Conservation (phyloP, 2,888 invertebrate genomes). For the Lithophane semibrunnea region DNA sequence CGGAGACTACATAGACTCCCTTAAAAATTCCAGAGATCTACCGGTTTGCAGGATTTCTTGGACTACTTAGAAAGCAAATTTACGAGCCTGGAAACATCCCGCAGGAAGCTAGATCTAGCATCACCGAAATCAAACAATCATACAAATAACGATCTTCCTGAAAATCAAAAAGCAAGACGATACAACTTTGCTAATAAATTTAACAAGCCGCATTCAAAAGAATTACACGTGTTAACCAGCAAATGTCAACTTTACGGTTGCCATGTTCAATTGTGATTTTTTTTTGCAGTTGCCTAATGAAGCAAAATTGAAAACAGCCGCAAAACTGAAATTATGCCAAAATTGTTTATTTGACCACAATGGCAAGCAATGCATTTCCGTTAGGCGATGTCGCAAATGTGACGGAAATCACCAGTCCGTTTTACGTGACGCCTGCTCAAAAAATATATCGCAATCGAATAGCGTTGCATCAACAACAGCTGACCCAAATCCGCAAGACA, state of each 20-base stretch:
- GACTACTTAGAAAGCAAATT: constrained; percentile 17
- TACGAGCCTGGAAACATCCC: constrained; percentile 31
- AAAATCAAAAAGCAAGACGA: no score
- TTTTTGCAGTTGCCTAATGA: constrained; percentile 18
- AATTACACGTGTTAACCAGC: constrained; percentile 12
- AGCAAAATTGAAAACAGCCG: background rate
- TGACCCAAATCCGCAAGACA: constrained; percentile 2
- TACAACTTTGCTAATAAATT: no score
- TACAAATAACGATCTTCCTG: no score
- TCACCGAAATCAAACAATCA: no score
- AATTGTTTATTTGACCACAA: constrained; percentile 37
- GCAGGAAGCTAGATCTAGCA: no score
- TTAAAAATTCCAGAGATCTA: constrained; percentile 24
- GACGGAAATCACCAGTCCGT: constrained; percentile 27
- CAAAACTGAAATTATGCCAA: constrained; percentile 22
- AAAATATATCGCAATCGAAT: constrained; percentile 10
- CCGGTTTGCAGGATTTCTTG: constrained; percentile 8
- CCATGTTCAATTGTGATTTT: constrained; percentile 15
- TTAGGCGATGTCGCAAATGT: constrained; percentile 27
- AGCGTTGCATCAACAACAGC: background rate
- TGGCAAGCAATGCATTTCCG: constrained; percentile 22
- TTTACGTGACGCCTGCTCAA: background rate
- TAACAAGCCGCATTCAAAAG: constrained; percentile 2
- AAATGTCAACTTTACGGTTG: constrained; percentile 20
- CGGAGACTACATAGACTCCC: background rate